phyloP scores from a whole-genome alignment of 92 coral and sea anemone genomes.

The Ricordea florida region DNA sequence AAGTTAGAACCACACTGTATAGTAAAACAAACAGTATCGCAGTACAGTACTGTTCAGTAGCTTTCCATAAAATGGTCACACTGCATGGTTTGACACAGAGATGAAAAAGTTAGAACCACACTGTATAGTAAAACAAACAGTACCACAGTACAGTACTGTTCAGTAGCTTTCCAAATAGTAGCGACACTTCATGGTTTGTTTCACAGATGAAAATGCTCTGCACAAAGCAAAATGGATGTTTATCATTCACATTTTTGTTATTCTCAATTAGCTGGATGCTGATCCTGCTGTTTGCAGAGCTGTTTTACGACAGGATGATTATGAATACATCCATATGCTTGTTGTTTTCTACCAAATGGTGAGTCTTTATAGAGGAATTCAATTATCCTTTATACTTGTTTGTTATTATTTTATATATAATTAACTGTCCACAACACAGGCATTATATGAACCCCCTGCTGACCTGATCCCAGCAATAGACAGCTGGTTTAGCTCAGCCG shows the following conservation, averaged over 20 bases:
- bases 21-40: too few relatives aligned
- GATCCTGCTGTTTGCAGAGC: constrained; percentile 83
- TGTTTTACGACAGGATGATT: constrained; percentile 77
- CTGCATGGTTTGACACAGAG: too few relatives aligned
- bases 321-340: constrained; percentile 75
- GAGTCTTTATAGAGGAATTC: constrained; percentile 7
- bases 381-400: neutral
- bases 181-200: neutral
- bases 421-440: neutral
- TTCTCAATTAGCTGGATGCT: constrained; percentile 69
- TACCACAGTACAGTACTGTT: too few relatives aligned
- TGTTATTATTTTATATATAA: neutral
- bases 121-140: too few relatives aligned
- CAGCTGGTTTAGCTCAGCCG: too few relatives aligned
- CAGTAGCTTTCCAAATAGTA: too few relatives aligned
- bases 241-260: neutral
- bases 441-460: neutral
- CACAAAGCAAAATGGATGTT: neutral
- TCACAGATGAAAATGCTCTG: neutral
- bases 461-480: too few relatives aligned
- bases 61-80: too few relatives aligned
- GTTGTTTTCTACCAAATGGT: constrained; percentile 95
- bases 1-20: too few relatives aligned
- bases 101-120: too few relatives aligned
- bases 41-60: too few relatives aligned